Evolutionary conservation across 2,888 invertebrate species (phyloP), one percentile per base, ranked within the genome.

Genomic region (Conchocele bisecta): DNA sequence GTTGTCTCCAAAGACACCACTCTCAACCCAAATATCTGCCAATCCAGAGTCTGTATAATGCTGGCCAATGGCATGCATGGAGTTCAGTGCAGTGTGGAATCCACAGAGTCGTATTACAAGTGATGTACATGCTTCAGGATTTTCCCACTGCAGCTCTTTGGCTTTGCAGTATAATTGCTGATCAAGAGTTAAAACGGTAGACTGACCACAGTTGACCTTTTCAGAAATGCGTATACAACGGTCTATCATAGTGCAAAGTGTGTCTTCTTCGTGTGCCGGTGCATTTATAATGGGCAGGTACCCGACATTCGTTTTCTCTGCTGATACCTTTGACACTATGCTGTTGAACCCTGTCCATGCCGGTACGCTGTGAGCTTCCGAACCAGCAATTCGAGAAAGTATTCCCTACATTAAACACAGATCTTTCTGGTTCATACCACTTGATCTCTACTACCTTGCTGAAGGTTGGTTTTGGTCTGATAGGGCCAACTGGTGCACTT

Each of bases 1-100:
- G 51, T n/a, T 28, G 51, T 58, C 39, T 51, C 66, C 15, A 26
- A 22, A 26, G 29, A 31, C n/a, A 50, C 66, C 46, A 22, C 48
- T 48, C 31, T 48, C 48, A 3, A 15, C 31, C 48, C 48, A 48
- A 13, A 24, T 31, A 7, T 48, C 48, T n/a, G n/a, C n/a, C n/a
- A 48, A 31, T 13, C 28, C 28, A 22, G 42, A 42, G n/a, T 42
- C 42, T 6, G 9, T 22, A 28, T 29, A 48, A 48, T 48, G 48
- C 48, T 48, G 48, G 28, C 48, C 28, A 20, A 48, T 48, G 7
- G 17, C 28, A 4, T 17, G 4, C 48, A 48, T 48, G 6, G 31
- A 48, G 28, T 24, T 48, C 48, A 48, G 22, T 35, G 42, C 9
- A 17, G 42, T 42, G 22, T 42, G 42, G 22, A 42, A 42, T 17